Evolutionary conservation across 1,140 invertebrate species (phyloP).

Genomic region (Planococcus citri): DNA sequence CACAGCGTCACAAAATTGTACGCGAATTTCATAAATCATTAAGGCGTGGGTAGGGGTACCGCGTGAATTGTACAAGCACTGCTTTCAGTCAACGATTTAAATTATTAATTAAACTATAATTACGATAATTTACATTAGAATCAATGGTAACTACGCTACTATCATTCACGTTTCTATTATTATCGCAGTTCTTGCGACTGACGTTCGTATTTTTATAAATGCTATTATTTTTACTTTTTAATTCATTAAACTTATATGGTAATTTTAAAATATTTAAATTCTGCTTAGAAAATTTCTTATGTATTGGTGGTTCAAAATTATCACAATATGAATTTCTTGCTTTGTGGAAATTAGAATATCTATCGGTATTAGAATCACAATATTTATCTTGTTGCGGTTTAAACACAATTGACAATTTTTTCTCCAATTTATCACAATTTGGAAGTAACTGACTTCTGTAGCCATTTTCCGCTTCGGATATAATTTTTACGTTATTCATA

Average conservation of each 20-base stretch:
- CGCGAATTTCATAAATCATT: not conserved
- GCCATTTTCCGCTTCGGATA: not conserved
- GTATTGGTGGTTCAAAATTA: not conserved
- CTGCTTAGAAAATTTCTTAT: constrained; percentile 6
- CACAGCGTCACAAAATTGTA: not conserved
- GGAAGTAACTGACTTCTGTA: not conserved
- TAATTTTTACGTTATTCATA: not conserved
- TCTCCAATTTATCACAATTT: not conserved
- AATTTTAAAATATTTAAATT: constrained; percentile 19
- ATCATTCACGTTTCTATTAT: not conserved
- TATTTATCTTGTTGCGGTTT: not conserved
- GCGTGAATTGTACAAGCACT: not conserved
- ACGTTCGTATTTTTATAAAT: not conserved
- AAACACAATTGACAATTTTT: not conserved
- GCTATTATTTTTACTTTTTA: not conserved
- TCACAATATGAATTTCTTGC: not conserved
- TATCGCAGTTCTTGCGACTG: not conserved
- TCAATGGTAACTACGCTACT: not conserved
- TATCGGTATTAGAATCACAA: not conserved
- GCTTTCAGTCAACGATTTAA: not conserved
- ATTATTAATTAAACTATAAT: not conserved
- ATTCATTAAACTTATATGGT: constrained; percentile 9
- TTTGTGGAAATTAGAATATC: not conserved
- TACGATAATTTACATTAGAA: not conserved
- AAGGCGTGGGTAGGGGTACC: not conserved